Evolutionary conservation across 2,797 vertebrate genomes (phyloP).

Genomic region (Mus caroli): DNA sequence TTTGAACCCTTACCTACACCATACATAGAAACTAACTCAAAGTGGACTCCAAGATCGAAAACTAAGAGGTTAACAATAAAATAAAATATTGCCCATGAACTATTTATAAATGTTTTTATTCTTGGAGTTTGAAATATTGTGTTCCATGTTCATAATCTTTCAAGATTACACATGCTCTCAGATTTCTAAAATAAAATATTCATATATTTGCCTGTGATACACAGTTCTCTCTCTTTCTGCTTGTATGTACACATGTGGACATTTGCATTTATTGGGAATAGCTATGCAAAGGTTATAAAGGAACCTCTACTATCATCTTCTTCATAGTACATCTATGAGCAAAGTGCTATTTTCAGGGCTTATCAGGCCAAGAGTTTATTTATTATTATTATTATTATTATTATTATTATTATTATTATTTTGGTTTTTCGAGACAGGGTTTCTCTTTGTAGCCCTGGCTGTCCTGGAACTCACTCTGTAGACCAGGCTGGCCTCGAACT

Average conservation of each 20-base stretch:
- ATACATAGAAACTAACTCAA: slow-evolving; percentile 58
- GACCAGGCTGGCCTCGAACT: no score
- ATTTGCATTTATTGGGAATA: not conserved
- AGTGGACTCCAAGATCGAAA: slow-evolving; percentile 23
- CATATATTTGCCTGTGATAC: not conserved
- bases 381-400: no score
- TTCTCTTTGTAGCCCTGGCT: no score
- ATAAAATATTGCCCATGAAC: slow-evolving; percentile 30
- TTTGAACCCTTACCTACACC: not conserved
- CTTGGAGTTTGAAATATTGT: slow-evolving; percentile 46
- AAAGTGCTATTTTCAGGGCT: slow-evolving; percentile 33
- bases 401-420: no score
- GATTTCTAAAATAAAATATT: not conserved
- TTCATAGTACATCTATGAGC: not conserved
- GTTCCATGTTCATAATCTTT: not conserved
- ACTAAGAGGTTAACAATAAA: slow-evolving; percentile 27
- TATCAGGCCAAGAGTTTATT: slow-evolving; percentile 3
- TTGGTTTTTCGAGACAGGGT: no score
- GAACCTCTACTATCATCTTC: not conserved
- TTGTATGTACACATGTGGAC: not conserved
- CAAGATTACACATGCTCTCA: not conserved
- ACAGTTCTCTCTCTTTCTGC: not conserved
- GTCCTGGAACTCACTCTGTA: no score
- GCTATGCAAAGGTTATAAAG: not conserved
- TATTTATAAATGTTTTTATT: slow-evolving; percentile 21